A percentile compares a stretch with the other conserved stretches of the same genome.
Conservation (phyloP, 2,888 invertebrate genomes). For the Protonemura montana region DNA sequence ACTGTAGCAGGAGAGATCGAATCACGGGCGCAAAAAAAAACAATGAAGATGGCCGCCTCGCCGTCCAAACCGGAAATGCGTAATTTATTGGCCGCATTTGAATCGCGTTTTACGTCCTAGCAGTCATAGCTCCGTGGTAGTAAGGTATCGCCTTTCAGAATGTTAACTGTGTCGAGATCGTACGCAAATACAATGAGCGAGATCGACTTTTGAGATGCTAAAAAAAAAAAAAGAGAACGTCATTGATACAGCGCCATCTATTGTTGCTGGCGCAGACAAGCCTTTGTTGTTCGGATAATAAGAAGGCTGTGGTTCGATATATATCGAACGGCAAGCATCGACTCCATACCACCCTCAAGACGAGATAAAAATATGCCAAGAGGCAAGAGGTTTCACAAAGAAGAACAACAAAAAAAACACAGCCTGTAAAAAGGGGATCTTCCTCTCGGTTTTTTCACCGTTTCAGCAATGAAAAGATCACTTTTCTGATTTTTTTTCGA, state of each 20-base stretch:
- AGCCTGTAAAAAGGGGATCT: no score
- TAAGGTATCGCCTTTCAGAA: no score
- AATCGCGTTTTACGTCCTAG: no score
- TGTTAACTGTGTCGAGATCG: no score
- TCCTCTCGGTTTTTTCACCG: no score
- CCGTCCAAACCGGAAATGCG: no score
- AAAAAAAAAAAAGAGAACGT: not conserved
- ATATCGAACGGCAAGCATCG: not conserved
- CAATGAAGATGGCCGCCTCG: no score
- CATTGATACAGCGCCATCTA: not conserved
- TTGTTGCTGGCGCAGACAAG: not conserved
- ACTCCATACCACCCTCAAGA: not conserved
- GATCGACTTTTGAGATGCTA: not conserved
- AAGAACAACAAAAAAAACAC: not conserved
- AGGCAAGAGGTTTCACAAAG: not conserved
- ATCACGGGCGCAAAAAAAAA: no score
- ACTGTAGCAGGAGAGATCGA: no score
- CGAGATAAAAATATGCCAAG: not conserved
- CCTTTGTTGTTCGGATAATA: not conserved
- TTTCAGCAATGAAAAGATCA: not conserved
- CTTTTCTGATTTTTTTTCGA: no score
- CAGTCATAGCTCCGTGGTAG: no score
- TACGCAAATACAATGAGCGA: slow-evolving; percentile 1
- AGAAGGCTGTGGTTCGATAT: not conserved
- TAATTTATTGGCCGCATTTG: no score